These are phyloP conservation scores for Thelaira solivaga DNA, from an alignment of 2,888 invertebrate species.

Conservation along the genomic window DNA sequence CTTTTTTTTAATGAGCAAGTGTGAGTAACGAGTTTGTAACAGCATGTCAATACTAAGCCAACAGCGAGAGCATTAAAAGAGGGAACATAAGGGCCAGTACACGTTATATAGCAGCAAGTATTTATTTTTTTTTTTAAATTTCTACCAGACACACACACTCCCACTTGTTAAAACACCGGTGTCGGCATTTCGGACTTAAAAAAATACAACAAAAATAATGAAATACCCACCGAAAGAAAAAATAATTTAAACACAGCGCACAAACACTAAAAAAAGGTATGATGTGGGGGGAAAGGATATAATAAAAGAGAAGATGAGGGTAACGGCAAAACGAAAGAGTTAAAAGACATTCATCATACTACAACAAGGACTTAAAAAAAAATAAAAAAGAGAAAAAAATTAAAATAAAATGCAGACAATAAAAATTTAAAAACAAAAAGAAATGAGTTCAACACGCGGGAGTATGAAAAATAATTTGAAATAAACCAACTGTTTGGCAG, in stretches of 20 bases:
- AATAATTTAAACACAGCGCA: no score
- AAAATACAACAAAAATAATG: slow-evolving; percentile 68
- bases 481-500: slow-evolving; percentile 26
- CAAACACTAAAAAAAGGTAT: no score
- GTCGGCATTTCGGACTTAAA: slow-evolving; percentile 75
- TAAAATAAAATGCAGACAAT: slow-evolving; percentile 21
- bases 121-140: slow-evolving; percentile 58
- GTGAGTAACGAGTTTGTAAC: slow-evolving; percentile 41
- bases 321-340: background rate
- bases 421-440: slow-evolving; percentile 16
- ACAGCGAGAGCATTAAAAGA: slow-evolving; percentile 11
- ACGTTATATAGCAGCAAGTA: no score
- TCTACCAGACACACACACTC: background rate
- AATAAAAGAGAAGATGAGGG: no score
- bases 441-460: slow-evolving; percentile 31
- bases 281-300: no score
- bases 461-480: background rate
- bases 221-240: slow-evolving; percentile 9
- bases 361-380: background rate
- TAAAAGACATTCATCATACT: slow-evolving; percentile 10
- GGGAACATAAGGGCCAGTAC: background rate
- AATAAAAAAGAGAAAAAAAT: no score
- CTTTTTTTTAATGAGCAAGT: slow-evolving; percentile 46
- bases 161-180: slow-evolving; percentile 52
- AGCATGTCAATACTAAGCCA: slow-evolving; percentile 4